These are phyloP conservation scores for Aphaenogaster floridana DNA, from an alignment of 1,140 invertebrate genomes.

Conservation along the genomic window DNA sequence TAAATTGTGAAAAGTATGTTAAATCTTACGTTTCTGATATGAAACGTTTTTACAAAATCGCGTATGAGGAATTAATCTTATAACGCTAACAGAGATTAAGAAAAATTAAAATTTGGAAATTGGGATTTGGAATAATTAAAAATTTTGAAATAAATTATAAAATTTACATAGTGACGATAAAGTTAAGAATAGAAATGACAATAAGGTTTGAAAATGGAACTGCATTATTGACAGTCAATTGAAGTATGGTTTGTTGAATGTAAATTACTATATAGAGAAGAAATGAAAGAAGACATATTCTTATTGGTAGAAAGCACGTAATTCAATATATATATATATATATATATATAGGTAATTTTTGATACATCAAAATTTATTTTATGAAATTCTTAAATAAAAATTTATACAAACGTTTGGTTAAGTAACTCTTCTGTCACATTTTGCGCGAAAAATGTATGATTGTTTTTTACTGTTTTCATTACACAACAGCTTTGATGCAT, in stretches of 20 bases:
- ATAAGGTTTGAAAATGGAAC: slow-evolving; percentile 55
- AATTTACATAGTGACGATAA: slow-evolving; percentile 27
- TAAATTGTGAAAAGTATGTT: slow-evolving; percentile 34
- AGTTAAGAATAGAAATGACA: slow-evolving; percentile 67
- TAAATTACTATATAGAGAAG: slow-evolving; percentile 34
- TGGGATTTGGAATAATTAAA: neutral
- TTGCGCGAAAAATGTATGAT: neutral
- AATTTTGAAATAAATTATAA: slow-evolving; percentile 29
- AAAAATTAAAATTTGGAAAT: slow-evolving; percentile 2
- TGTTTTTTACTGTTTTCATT: neutral
- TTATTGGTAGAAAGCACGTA: neutral
- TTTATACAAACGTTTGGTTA: neutral
- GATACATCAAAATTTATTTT: slow-evolving; percentile 19
- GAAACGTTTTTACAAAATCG: slow-evolving; percentile 9
- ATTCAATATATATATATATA: neutral
- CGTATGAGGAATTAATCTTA: neutral
- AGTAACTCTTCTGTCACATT: neutral
- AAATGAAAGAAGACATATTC: slow-evolving; percentile 23
- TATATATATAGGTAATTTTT: neutral
- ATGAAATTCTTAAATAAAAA: neutral
- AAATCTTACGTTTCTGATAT: slow-evolving; percentile 20
- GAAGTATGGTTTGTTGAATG: slow-evolving; percentile 4
- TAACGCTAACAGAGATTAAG: neutral
- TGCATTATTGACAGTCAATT: slow-evolving; percentile 39
- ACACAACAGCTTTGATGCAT: neutral